phyloP scores from a whole-genome alignment of 2,113 vertebrate species.

The Plestiodon gilberti region DNA sequence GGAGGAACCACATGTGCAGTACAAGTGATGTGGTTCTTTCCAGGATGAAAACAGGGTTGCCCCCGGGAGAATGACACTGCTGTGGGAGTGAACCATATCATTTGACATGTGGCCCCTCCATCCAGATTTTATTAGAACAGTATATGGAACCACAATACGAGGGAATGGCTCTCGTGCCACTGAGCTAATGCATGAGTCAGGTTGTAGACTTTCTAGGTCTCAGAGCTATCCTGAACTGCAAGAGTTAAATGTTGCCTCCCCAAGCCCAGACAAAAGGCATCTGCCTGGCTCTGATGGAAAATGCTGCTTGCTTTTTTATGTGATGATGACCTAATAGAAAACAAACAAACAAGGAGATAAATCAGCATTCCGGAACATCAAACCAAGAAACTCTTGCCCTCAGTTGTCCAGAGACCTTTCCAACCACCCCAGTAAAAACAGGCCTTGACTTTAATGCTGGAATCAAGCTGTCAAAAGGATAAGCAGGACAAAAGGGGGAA shows the following conservation, averaged over 20 bases:
- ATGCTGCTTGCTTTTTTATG: background rate
- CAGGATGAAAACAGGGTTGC: background rate
- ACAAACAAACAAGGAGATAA: constrained; percentile 49
- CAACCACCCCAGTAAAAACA: background rate
- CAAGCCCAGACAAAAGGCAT: background rate
- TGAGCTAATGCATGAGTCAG: background rate
- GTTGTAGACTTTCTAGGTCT: background rate
- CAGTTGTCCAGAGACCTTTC: constrained; percentile 38
- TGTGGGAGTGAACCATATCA: background rate
- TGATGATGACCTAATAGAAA: constrained; percentile 31
- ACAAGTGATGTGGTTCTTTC: background rate
- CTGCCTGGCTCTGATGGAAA: background rate
- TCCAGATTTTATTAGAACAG: background rate
- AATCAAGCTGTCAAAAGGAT: constrained; percentile 14
- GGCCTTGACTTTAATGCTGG: constrained; percentile 11
- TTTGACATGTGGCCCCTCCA: background rate
- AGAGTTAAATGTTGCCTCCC: background rate
- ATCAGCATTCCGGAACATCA: constrained; percentile 37
- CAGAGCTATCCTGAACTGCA: background rate
- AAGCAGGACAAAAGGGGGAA: constrained; percentile 8
- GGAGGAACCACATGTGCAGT: background rate
- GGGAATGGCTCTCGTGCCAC: background rate
- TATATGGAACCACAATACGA: background rate
- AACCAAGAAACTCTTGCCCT: constrained; percentile 34
- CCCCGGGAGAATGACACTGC: no score